These are phyloP conservation scores for Steatocranus sp. DNA, from an alignment of 2,797 vertebrate genomes.

Conservation along the genomic window DNA sequence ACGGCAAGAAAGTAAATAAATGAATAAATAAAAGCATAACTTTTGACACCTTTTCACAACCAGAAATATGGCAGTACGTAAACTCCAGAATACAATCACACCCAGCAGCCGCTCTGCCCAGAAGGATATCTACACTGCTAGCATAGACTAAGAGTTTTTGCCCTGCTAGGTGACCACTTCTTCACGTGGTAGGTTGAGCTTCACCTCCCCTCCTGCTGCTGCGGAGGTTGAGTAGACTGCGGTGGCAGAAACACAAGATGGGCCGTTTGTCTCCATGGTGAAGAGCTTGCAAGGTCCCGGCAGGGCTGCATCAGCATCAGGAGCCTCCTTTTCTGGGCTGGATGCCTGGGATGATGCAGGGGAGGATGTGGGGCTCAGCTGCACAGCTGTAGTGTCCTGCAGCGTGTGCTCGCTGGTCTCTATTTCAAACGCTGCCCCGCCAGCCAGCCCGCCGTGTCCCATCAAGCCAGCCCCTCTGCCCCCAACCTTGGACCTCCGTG, in stretches of 20 bases:
- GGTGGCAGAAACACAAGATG: slow-evolving; percentile 38
- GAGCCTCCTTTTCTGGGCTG: slow-evolving; percentile 54
- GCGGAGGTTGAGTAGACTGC: slow-evolving; percentile 64
- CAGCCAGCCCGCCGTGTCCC: slow-evolving; percentile 69
- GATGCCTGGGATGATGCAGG: slow-evolving; percentile 61
- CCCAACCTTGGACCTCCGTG: slow-evolving; percentile 71
- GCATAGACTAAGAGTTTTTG: not conserved
- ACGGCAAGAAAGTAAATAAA: slow-evolving; percentile 31
- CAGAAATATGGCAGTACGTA: slow-evolving; percentile 47
- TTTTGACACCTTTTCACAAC: slow-evolving; percentile 33
- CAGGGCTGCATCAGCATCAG: slow-evolving; percentile 22
- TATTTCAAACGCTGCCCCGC: slow-evolving; percentile 84
- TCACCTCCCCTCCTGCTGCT: slow-evolving; percentile 67
- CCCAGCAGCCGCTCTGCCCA: slow-evolving; percentile 19
- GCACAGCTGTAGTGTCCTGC: slow-evolving; percentile 92
- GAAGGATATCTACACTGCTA: slow-evolving; percentile 49
- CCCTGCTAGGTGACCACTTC: slow-evolving; percentile 55
- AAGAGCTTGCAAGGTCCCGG: slow-evolving; percentile 64
- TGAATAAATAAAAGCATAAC: slow-evolving; percentile 23
- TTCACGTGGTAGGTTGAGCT: slow-evolving; percentile 73
- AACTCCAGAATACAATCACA: slow-evolving; percentile 39
- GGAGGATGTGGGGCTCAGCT: slow-evolving; percentile 70
- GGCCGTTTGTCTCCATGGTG: slow-evolving; percentile 73
- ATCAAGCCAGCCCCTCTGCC: slow-evolving; percentile 75
- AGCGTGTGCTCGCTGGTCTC: slow-evolving; percentile 95